Conservation (phyloP, 1,140 invertebrate species). For the Rhynchophorus ferrugineus region DNA sequence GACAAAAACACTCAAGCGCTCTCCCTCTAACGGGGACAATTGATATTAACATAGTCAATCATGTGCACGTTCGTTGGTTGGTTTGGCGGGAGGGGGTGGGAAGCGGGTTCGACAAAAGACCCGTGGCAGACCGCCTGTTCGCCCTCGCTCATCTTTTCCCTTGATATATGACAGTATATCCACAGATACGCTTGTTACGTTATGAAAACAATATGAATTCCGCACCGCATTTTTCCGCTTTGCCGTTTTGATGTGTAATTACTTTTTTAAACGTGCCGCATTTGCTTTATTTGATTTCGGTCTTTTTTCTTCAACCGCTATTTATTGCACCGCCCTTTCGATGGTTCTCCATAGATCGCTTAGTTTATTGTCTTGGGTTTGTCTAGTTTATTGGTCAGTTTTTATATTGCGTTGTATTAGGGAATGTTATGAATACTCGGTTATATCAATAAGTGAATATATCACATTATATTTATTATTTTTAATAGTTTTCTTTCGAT, state of each 20-base stretch:
- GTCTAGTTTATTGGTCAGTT: too few species aligned
- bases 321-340: too few species aligned
- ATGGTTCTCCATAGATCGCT: too few species aligned
- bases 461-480: too few species aligned
- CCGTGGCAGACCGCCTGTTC: background rate
- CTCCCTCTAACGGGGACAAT: slow-evolving; percentile 30
- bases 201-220: slow-evolving; percentile 42
- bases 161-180: slow-evolving; percentile 38
- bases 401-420: too few species aligned
- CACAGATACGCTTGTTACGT: slow-evolving; percentile 33
- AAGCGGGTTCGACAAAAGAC: slow-evolving; percentile 6
- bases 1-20: background rate
- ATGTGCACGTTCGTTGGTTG: slow-evolving; percentile 26
- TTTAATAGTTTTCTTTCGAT: too few species aligned
- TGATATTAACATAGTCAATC: slow-evolving; percentile 39
- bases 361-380: too few species aligned
- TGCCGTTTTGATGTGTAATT: slow-evolving; percentile 40
- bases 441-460: too few species aligned
- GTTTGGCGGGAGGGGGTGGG: slow-evolving; percentile 20
- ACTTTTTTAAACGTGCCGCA: slow-evolving; percentile 35
- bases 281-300: slow-evolving; percentile 38
- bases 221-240: slow-evolving; percentile 38
- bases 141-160: slow-evolving; percentile 24
- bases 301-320: slow-evolving; percentile 39
- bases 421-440: too few species aligned